Base-by-base conservation (phyloP, 2,888 invertebrate species). In the Synanthedon myopaeformis region DNA sequence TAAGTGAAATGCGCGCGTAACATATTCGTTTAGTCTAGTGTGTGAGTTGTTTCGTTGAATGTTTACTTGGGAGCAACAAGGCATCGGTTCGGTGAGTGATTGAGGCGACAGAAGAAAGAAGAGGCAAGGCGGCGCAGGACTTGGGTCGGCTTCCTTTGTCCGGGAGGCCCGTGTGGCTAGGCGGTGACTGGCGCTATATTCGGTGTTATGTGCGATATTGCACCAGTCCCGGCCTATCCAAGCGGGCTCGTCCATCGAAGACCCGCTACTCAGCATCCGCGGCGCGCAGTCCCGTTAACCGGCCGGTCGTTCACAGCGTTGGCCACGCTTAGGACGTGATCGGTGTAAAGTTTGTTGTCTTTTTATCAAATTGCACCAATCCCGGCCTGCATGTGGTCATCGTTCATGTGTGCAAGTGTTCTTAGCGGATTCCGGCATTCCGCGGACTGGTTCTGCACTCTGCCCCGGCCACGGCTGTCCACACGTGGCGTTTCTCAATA, bases 201-300 rank as follows among this genome's bases (percentile, higher is more conserved):
- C 81, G 73, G 78, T 82, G 35, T 70, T 55, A 69, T 69, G 76
- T 74, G 74, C 80, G 76, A 88, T 86, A 88, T 88, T 88, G 88
- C 88, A 88, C 88, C 86, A 87, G 88, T 88, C 88, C 88, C 88
- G 88, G 88, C 88, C 87, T 85, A 86, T 85, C 82, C 82, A 83
- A 83, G 80, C 85, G 85, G 86, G 82, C 79, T 76, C 79, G 76
- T 69, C 68, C 82, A 73, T 74, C 80, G 78, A 69, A 76, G 77
- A 80, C 83, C 84, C 84, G 84, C 83, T 83, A 83, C 76, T 75
- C 82, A 84, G 84, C 84, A 84, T 84, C 84, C 82, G 79, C 73
- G 79, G 82, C 82, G 79, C 83, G 83, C 80, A 64, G 71, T 85
- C 81, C 86, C 86, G 86, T 86, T 86, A 86, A 64, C 76, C 79